Evolutionary conservation across 1,140 invertebrate genomes (phyloP).

Genomic region (Eueides isabella): DNA sequence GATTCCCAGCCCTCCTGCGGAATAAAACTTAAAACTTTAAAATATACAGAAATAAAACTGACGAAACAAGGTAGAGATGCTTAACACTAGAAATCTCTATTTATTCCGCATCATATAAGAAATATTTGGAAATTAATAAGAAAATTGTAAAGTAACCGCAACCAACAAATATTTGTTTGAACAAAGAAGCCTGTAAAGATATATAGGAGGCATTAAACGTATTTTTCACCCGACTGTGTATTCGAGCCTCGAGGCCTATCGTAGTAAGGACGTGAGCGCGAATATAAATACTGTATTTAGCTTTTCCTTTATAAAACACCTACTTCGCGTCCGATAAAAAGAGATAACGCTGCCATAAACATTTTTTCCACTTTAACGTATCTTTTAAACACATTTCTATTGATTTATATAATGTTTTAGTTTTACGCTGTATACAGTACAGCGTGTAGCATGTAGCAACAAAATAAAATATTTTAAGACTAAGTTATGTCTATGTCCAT

Average conservation of each 20-base stretch:
- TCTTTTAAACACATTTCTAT: not conserved
- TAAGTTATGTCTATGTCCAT: no score
- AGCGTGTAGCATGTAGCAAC: no score
- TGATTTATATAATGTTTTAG: not conserved
- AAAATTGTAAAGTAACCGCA: not conserved
- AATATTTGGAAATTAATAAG: not conserved
- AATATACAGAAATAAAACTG: no score
- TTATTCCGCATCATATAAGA: not conserved
- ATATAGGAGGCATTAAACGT: conserved; percentile 4
- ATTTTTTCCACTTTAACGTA: not conserved
- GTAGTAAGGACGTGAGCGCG: conserved; percentile 15
- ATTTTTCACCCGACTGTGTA: conserved; percentile 10
- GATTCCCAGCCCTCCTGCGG: no score
- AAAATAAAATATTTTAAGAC: no score
- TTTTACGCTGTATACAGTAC: no score
- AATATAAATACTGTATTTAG: conserved; percentile 28
- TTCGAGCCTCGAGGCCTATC: conserved; percentile 14
- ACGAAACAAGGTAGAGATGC: no score
- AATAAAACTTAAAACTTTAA: no score
- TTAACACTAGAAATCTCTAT: not conserved
- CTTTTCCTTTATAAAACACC: conserved; percentile 24
- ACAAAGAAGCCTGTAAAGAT: conserved; percentile 1
- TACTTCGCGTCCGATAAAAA: conserved; percentile 22
- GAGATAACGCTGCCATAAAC: conserved; percentile 14
- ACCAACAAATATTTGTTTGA: not conserved